Base-by-base conservation (phyloP, 2,797 vertebrate genomes). In the Coluber constrictor region DNA sequence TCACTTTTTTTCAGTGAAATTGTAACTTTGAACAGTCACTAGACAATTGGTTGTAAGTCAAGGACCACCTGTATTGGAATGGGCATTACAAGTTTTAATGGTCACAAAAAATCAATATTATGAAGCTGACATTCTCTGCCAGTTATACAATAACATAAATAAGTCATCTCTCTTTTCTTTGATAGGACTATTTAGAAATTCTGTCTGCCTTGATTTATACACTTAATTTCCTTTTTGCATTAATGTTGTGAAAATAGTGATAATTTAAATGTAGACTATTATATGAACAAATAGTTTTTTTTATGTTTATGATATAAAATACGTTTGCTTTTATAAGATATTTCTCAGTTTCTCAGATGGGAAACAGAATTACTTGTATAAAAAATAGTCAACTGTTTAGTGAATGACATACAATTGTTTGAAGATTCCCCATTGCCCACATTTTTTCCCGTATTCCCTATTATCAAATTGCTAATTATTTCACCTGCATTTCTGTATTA, bases 401-500 rank as follows among this genome's bases (percentile, higher is more conserved):
- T 79, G 87, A 25, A 56, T 54, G 83, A 20, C 61, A 0, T 6
- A 18, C 5, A 47, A 83, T 27, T 59, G 83, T 25, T 51, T 90
- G 83, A 11, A 18, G 57, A 90, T 27, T 47, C 74, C 74, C 20
- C 74, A 18, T 7, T 37, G n/a, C 16, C n/a, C 25, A 43, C 4
- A 6, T 61, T 29, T 43, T 47, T 90, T 2, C 29, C 23, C 16
- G 8, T n/a, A 47, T 83, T 54, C 25, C 54, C 54, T 74, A 8
- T 23, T 18, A n/a, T 7, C n/a, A 66, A 13, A 47, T 90, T 59
- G 54, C 25, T 47, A 47, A 74, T 88, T 66, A 61, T 91, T 94
- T 95, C 93, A 90, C n/a, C 8, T 92, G 10, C 89, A 94, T 27
- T 86, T 92, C 54, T 91, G 66, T 66, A 57, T 29, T 47, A 37